phyloP scores from a whole-genome alignment of 2,888 invertebrate species.

The Cerceris rybyensis region DNA sequence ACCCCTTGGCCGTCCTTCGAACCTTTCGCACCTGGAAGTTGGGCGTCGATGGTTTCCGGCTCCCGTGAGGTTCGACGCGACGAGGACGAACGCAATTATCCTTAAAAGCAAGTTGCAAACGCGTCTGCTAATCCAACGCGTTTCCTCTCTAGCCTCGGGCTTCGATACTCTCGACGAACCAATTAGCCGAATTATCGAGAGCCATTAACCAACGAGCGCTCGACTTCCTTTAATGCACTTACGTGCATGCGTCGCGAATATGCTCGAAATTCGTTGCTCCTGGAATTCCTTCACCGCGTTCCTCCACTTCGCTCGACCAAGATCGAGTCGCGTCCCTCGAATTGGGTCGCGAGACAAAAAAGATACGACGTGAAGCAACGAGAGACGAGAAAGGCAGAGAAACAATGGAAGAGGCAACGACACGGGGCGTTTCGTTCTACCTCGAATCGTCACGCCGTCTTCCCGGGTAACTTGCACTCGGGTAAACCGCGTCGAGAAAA shows the following conservation, averaged over 20 bases:
- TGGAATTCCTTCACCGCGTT: conserved; percentile 33
- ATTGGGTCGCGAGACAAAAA: background rate
- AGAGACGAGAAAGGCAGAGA: background rate
- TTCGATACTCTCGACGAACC: conserved; percentile 35
- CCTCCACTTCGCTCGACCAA: background rate
- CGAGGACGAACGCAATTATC: conserved; percentile 15
- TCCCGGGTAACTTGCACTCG: background rate
- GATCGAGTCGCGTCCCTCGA: background rate
- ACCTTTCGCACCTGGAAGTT: too few relatives aligned
- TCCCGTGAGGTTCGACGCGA: too few relatives aligned
- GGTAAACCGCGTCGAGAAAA: conserved; percentile 18
- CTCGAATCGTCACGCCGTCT: background rate
- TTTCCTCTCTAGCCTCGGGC: conserved; percentile 7
- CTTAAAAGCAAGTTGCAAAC: conserved; percentile 38
- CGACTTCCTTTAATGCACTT: conserved; percentile 49
- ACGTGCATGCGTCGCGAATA: conserved; percentile 25
- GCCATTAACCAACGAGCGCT: conserved; percentile 49
- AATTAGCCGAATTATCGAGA: conserved; percentile 62
- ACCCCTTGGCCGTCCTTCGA: too few relatives aligned
- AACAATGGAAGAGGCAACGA: background rate
- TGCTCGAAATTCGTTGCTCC: conserved; percentile 47
- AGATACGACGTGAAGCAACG: background rate
- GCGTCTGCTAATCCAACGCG: conserved; percentile 40
- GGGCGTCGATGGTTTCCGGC: too few relatives aligned
- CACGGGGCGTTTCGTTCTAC: too few relatives aligned